phyloP scores from a whole-genome alignment of 2,888 invertebrate species.

The Agrochola litura region DNA sequence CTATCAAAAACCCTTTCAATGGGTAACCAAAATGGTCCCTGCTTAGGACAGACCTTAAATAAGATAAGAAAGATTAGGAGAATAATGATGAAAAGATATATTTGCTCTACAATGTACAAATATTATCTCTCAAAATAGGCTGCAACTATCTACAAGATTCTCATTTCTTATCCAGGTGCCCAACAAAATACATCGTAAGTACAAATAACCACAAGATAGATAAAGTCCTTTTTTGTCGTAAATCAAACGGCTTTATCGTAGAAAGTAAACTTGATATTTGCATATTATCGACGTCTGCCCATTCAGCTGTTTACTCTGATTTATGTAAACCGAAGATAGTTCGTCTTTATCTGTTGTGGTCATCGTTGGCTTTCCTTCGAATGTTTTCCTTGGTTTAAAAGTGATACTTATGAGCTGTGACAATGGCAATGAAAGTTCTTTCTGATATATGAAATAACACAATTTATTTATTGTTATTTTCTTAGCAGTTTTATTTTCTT shows the following conservation, averaged over 20 bases:
- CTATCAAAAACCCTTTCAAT: too few relatives aligned
- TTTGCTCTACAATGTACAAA: background rate
- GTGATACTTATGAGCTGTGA: background rate
- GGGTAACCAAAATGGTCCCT: too few relatives aligned
- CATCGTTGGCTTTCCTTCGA: conserved; percentile 45
- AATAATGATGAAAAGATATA: background rate
- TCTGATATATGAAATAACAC: background rate
- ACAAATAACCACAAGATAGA: conserved; percentile 46
- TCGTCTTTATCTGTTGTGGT: conserved; percentile 52
- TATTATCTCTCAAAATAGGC: conserved; percentile 11
- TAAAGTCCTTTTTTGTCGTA: conserved; percentile 67
- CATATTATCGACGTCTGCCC: conserved; percentile 68
- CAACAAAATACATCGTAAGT: conserved; percentile 13
- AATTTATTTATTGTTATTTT: background rate
- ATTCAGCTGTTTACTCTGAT: conserved; percentile 68
- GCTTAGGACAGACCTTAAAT: too few relatives aligned
- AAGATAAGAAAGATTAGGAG: too few relatives aligned
- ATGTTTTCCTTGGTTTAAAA: conserved; percentile 12
- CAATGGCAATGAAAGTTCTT: background rate
- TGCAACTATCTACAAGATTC: background rate
- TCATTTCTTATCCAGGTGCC: conserved; percentile 39
- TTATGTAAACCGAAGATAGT: conserved; percentile 59
- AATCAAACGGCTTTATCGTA: conserved; percentile 71
- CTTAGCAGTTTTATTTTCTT: background rate
- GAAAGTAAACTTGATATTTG: conserved; percentile 71